These are phyloP conservation scores for Pteropus rufus DNA, from an alignment of 2,797 vertebrate genomes.

Conservation along the genomic window DNA sequence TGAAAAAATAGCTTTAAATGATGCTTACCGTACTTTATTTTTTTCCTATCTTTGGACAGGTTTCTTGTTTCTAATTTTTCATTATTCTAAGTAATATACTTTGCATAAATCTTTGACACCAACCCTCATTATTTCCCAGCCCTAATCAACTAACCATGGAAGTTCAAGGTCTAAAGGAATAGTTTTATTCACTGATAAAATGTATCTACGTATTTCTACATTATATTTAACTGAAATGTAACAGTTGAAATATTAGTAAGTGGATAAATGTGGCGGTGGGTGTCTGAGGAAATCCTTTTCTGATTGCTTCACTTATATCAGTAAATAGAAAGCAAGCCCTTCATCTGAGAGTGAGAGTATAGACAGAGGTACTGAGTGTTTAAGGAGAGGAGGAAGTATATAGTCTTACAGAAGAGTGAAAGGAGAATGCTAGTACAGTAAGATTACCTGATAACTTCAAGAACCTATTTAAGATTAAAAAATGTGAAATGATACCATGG, in stretches of 20 bases:
- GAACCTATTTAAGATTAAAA: background rate
- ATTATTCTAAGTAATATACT: background rate
- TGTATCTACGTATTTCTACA: background rate
- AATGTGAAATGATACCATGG: background rate
- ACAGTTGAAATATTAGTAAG: background rate
- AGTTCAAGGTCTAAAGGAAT: background rate
- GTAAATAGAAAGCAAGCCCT: background rate
- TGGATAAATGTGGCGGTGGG: background rate
- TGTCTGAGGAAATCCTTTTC: background rate
- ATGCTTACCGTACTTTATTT: background rate
- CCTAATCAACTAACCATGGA: slow-evolving; percentile 9
- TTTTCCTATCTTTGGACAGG: background rate
- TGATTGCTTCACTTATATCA: background rate
- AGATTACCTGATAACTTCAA: background rate
- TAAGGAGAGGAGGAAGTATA: background rate
- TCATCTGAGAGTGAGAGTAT: background rate
- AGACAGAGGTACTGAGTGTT: background rate
- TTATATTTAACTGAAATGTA: background rate
- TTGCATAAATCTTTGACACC: background rate
- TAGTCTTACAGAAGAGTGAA: background rate
- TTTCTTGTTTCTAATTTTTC: background rate
- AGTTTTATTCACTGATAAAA: background rate
- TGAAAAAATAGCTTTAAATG: background rate
- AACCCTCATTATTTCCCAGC: background rate
- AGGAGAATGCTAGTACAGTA: background rate